Percentiles rank a stretch among this genome's conserved stretches.
Evolutionary conservation across 2,888 invertebrate species (phyloP).

Genomic region (Hydriomena furcata): DNA sequence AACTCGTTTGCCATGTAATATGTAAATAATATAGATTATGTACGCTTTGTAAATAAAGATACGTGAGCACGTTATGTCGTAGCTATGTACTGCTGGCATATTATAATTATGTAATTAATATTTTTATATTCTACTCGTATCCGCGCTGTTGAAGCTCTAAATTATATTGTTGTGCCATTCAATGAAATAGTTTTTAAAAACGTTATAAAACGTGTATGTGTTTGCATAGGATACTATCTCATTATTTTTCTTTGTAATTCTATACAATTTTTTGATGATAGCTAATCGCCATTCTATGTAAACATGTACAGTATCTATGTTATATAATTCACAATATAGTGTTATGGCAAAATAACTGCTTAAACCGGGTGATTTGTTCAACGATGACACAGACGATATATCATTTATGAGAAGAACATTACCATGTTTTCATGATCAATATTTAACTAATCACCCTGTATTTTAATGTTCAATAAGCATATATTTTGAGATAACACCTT

Average conservation of each 20-base stretch:
- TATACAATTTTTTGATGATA: slow-evolving; percentile 10
- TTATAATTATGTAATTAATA: slow-evolving; percentile 36
- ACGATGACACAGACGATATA: too few species aligned
- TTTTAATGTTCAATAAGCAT: not conserved
- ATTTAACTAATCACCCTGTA: not conserved
- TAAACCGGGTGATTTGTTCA: too few species aligned
- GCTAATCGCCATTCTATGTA: slow-evolving; percentile 25
- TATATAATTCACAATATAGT: not conserved
- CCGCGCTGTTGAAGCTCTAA: slow-evolving; percentile 50
- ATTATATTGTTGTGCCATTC: slow-evolving; percentile 64
- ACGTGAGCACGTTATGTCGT: slow-evolving; percentile 10
- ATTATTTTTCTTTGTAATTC: slow-evolving; percentile 4
- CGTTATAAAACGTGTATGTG: slow-evolving; percentile 20
- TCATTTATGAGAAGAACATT: too few species aligned
- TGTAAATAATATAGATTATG: slow-evolving; percentile 60
- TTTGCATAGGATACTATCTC: slow-evolving; percentile 18
- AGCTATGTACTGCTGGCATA: slow-evolving; percentile 15
- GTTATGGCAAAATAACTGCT: slow-evolving; percentile 4
- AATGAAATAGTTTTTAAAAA: slow-evolving; percentile 44
- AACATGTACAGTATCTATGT: slow-evolving; percentile 22
- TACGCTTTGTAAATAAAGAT: slow-evolving; percentile 39
- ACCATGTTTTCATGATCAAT: not conserved
- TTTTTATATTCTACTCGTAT: slow-evolving; percentile 32
- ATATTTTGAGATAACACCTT: slow-evolving; percentile 10
- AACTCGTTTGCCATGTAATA: slow-evolving; percentile 76